Conservation (phyloP, 2,888 invertebrate genomes). For the Heliconius sara region DNA sequence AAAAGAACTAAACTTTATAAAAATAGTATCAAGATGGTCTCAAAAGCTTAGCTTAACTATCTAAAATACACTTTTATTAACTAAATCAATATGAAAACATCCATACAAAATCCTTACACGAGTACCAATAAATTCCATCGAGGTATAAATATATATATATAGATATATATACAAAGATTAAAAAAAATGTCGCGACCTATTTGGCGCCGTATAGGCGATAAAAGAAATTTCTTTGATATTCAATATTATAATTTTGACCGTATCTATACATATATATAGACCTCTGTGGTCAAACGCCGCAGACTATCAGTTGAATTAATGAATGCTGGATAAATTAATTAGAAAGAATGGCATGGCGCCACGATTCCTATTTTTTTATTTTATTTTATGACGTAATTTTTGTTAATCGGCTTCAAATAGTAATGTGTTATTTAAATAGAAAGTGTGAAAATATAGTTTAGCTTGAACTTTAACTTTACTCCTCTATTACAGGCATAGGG, state of each 20-base stretch:
- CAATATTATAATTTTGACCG: conserved; percentile 43
- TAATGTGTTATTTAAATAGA: background rate
- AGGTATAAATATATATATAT: background rate
- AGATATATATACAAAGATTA: conserved; percentile 31
- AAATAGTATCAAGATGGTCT: background rate
- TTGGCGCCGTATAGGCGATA: conserved; percentile 49
- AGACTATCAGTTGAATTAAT: conserved; percentile 31
- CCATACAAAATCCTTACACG: background rate
- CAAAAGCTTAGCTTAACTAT: background rate
- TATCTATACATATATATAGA: background rate
- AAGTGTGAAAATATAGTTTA: background rate
- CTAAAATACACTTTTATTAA: background rate
- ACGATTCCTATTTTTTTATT: conserved; percentile 29
- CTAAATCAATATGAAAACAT: background rate
- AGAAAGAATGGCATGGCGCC: conserved; percentile 40
- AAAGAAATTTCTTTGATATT: conserved; percentile 45
- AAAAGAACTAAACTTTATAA: background rate
- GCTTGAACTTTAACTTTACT: too few relatives aligned
- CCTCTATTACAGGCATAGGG: too few relatives aligned
- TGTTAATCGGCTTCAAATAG: background rate
- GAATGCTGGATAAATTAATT: conserved; percentile 39
- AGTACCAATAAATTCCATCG: background rate
- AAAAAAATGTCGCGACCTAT: conserved; percentile 47
- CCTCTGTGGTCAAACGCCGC: conserved; percentile 34
- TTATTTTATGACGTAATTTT: background rate